Conservation (phyloP, 2,888 invertebrate genomes). For the Drosophila kuntzei region DNA sequence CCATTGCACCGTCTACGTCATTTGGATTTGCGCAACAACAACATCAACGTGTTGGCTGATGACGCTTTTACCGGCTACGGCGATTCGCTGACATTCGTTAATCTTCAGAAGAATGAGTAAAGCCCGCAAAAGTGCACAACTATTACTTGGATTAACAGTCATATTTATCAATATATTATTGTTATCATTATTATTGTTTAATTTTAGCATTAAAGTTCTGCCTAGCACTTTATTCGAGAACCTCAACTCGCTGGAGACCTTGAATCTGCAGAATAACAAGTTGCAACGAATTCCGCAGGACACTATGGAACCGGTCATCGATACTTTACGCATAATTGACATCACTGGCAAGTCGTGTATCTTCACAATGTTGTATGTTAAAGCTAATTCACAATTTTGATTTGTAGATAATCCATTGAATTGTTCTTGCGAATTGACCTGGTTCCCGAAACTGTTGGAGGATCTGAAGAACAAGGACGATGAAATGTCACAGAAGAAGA, state of each 20-base stretch:
- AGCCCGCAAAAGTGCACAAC: conserved; percentile 69
- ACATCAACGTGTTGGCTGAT: conserved; percentile 92
- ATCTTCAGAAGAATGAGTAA: conserved; percentile 96
- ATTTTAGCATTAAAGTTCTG: conserved; percentile 91
- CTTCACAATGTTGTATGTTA: neutral
- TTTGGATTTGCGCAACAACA: conserved; percentile 94
- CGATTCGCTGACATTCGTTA: conserved; percentile 96
- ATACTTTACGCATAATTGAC: conserved; percentile 94
- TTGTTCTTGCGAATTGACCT: conserved; percentile 94
- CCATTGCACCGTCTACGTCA: conserved; percentile 94
- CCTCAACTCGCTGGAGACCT: conserved; percentile 94
- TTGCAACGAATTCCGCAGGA: conserved; percentile 93
- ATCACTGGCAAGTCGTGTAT: conserved; percentile 90
- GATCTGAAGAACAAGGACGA: conserved; percentile 93
- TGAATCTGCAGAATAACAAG: conserved; percentile 95
- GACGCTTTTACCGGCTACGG: conserved; percentile 96
- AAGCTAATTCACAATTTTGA: neutral
- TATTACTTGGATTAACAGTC: neutral
- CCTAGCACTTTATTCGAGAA: conserved; percentile 95
- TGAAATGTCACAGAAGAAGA: conserved; percentile 95
- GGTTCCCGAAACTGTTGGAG: conserved; percentile 94
- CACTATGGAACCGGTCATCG: conserved; percentile 94
- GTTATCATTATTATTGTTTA: conserved; percentile 4
- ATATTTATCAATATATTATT: conserved; percentile 5
- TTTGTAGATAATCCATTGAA: conserved; percentile 93